phyloP scores from a whole-genome alignment of 2,888 invertebrate species.

The Physocephala rufipes region DNA sequence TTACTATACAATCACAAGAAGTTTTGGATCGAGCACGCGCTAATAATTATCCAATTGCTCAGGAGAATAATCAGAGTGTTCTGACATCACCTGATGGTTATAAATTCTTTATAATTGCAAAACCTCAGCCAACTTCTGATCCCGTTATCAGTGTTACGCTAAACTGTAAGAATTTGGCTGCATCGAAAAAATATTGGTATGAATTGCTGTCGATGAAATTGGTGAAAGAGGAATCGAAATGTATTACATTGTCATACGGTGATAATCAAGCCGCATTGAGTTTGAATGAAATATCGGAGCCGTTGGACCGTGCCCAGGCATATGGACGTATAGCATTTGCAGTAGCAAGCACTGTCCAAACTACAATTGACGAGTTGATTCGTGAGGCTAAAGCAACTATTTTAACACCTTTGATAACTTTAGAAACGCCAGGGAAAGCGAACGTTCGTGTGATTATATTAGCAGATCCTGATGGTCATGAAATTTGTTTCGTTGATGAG shows the following conservation, averaged over 20 bases:
- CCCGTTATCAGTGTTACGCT: conserved; percentile 83
- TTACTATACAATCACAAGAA: conserved; percentile 84
- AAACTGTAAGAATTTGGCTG: conserved; percentile 78
- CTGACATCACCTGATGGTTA: conserved; percentile 93
- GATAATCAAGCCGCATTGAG: conserved; percentile 81
- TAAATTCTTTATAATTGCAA: conserved; percentile 81
- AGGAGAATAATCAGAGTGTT: conserved; percentile 71
- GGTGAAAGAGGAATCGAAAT: conserved; percentile 72
- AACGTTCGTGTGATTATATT: conserved; percentile 95
- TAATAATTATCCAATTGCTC: conserved; percentile 77
- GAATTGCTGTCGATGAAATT: conserved; percentile 79
- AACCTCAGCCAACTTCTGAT: conserved; percentile 78
- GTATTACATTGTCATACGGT: conserved; percentile 75
- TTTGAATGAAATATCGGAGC: conserved; percentile 65
- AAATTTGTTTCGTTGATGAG: conserved; percentile 98
- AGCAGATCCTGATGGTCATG: conserved; percentile 96
- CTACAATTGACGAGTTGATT: conserved; percentile 78
- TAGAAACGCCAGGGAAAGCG: conserved; percentile 97
- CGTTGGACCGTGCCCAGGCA: conserved; percentile 85
- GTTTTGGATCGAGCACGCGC: conserved; percentile 77
- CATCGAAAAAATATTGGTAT: conserved; percentile 86
- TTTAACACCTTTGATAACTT: conserved; percentile 86
- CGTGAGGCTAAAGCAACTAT: conserved; percentile 77
- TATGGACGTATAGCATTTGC: conserved; percentile 97
- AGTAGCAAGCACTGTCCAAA: conserved; percentile 80